Conservation (phyloP, 2,888 invertebrate genomes). For the Tetanocera ferruginea region DNA sequence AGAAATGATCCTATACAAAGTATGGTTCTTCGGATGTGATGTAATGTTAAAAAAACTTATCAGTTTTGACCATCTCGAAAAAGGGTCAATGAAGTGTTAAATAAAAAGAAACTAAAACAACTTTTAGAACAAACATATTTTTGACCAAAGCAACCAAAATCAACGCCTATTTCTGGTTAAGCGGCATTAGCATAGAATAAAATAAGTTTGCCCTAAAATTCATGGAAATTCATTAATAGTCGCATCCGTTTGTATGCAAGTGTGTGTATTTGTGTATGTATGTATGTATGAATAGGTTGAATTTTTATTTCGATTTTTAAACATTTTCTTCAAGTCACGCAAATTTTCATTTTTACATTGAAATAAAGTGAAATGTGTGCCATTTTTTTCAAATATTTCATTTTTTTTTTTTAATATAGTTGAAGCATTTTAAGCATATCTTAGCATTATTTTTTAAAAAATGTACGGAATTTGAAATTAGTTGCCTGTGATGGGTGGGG, state of each 20-base stretch:
- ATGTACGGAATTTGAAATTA: slow-evolving; percentile 43
- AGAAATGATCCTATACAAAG: slow-evolving; percentile 30
- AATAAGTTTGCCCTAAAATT: not conserved
- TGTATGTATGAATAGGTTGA: too few relatives aligned
- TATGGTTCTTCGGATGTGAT: slow-evolving; percentile 1
- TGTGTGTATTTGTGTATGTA: too few relatives aligned
- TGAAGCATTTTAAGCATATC: not conserved
- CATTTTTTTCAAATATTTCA: not conserved
- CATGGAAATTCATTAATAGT: not conserved
- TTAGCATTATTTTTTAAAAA: slow-evolving; percentile 2
- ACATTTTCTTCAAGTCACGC: slow-evolving; percentile 31
- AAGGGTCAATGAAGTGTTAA: slow-evolving; percentile 18
- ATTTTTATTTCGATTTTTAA: not conserved
- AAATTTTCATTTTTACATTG: slow-evolving; percentile 22
- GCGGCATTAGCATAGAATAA: slow-evolving; percentile 1
- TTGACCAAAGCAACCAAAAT: slow-evolving; percentile 17
- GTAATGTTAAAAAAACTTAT: slow-evolving; percentile 30
- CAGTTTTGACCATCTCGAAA: slow-evolving; percentile 28
- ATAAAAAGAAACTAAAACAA: not conserved
- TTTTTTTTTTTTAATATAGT: not conserved
- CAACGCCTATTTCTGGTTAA: slow-evolving; percentile 26
- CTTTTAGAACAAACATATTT: not conserved
- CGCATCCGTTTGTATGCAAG: not conserved
- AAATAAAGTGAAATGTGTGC: slow-evolving; percentile 30
- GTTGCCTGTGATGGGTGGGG: slow-evolving; percentile 10